phyloP scores from a whole-genome alignment of 2,888 invertebrate genomes.

The Odontocerum albicorne region DNA sequence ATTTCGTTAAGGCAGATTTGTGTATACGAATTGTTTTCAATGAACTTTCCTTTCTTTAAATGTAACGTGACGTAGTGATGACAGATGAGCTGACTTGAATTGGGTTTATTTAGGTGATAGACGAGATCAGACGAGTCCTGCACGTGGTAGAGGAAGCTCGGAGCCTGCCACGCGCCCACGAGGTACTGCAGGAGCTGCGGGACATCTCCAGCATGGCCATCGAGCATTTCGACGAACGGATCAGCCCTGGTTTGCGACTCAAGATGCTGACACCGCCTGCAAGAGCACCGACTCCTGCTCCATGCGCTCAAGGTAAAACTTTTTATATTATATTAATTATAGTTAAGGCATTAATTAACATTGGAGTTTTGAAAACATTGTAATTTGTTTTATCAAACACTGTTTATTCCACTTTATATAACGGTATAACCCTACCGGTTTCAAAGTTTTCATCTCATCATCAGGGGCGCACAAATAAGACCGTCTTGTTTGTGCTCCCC shows the following conservation, averaged over 20 bases:
- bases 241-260: slow-evolving; percentile 55
- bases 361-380: too few species aligned
- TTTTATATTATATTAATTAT: too few species aligned
- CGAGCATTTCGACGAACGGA: slow-evolving; percentile 93
- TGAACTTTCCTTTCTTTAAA: neutral
- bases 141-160: slow-evolving; percentile 66
- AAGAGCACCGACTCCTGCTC: too few species aligned
- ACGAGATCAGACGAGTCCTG: slow-evolving; percentile 81
- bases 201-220: slow-evolving; percentile 96
- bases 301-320: too few species aligned
- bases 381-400: too few species aligned
- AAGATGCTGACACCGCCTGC: slow-evolving; percentile 40
- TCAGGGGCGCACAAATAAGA: too few species aligned
- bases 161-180: slow-evolving; percentile 73
- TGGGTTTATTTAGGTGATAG: slow-evolving; percentile 69
- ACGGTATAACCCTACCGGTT: too few species aligned
- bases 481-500: too few species aligned
- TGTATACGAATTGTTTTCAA: neutral
- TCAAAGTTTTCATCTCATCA: too few species aligned
- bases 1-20: neutral
- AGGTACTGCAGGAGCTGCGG: slow-evolving; percentile 82
- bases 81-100: neutral
- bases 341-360: too few species aligned
- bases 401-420: too few species aligned
- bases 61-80: neutral